Percentiles rank a stretch among this genome's conserved stretches.
Conservation (phyloP, 2,113 vertebrate species). For the Triplophysa dalaica region DNA sequence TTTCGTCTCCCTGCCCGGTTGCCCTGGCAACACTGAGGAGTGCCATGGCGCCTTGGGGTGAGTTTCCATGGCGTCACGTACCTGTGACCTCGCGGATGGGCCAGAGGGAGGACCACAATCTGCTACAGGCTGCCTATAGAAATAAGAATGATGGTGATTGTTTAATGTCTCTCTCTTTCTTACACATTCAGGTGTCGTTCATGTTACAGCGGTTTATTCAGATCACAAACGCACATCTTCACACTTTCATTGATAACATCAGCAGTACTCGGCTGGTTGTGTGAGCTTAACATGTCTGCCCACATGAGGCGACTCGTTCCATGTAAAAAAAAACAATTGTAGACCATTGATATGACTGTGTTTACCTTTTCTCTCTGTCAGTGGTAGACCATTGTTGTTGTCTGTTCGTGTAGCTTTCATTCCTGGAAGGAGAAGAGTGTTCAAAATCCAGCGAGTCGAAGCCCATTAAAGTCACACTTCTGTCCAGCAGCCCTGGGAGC, state of each 20-base stretch:
- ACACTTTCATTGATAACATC: not conserved
- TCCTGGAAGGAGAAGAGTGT: constrained; percentile 25
- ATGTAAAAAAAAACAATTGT: no score
- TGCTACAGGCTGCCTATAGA: constrained; percentile 48
- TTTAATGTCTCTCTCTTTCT: not conserved
- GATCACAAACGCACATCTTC: not conserved
- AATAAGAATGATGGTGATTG: not conserved
- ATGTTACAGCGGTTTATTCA: not conserved
- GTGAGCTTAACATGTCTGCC: no score
- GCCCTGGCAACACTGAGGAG: constrained; percentile 6
- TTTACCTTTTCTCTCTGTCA: not conserved
- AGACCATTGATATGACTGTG: not conserved
- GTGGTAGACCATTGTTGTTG: not conserved
- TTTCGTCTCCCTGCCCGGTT: not conserved
- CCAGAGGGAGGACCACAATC: constrained; percentile 18
- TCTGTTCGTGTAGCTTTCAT: not conserved
- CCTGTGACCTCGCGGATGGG: constrained; percentile 5
- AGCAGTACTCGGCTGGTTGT: no score
- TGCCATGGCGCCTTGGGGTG: not conserved
- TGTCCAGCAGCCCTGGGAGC: constrained; percentile 61
- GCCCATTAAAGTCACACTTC: constrained; percentile 30
- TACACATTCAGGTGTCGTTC: no score
- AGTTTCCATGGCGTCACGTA: constrained; percentile 41
- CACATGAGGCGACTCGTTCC: no score
- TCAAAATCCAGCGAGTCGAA: not conserved